phyloP scores from a whole-genome alignment of 2,888 invertebrate genomes.

The Chrysodeixis includens region DNA sequence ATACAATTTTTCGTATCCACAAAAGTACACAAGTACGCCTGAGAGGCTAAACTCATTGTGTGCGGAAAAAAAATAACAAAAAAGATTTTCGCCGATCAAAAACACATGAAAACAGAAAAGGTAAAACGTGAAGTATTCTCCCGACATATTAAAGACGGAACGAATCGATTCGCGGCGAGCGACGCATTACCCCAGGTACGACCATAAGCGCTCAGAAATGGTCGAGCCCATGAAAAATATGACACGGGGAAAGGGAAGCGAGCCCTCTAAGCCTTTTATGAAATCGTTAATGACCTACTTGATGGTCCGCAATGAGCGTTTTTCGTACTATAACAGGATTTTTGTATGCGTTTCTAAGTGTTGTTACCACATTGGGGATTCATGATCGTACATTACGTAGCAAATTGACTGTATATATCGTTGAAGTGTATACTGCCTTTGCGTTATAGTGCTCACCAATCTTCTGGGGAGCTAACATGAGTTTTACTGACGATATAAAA shows the following conservation, averaged over 20 bases:
- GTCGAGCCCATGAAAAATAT: conserved; percentile 82
- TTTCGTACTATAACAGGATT: conserved; percentile 70
- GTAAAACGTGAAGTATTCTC: conserved; percentile 30
- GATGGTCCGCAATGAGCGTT: conserved; percentile 75
- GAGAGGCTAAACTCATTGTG: conserved; percentile 35
- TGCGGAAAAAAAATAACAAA: conserved; percentile 45
- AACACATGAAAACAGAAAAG: conserved; percentile 40
- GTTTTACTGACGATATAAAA: conserved; percentile 48
- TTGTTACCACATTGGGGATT: conserved; percentile 52
- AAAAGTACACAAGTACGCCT: conserved; percentile 23
- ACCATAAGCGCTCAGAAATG: conserved; percentile 78
- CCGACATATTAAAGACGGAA: conserved; percentile 38
- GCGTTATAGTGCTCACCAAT: conserved; percentile 45
- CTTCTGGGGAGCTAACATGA: conserved; percentile 36
- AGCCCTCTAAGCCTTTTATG: conserved; percentile 84
- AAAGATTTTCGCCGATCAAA: conserved; percentile 25
- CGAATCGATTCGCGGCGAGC: conserved; percentile 54
- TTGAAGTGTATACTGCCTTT: conserved; percentile 26
- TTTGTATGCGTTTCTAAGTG: conserved; percentile 69
- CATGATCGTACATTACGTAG: conserved; percentile 37
- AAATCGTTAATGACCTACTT: conserved; percentile 84
- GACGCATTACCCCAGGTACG: conserved; percentile 62
- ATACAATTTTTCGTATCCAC: conserved; percentile 19
- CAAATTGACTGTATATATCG: conserved; percentile 45
- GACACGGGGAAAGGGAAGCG: conserved; percentile 79